A percentile compares a stretch with the other conserved stretches of the same genome.
Conservation (phyloP, 2,113 vertebrate species). For the Pelmatolapia mariae region DNA sequence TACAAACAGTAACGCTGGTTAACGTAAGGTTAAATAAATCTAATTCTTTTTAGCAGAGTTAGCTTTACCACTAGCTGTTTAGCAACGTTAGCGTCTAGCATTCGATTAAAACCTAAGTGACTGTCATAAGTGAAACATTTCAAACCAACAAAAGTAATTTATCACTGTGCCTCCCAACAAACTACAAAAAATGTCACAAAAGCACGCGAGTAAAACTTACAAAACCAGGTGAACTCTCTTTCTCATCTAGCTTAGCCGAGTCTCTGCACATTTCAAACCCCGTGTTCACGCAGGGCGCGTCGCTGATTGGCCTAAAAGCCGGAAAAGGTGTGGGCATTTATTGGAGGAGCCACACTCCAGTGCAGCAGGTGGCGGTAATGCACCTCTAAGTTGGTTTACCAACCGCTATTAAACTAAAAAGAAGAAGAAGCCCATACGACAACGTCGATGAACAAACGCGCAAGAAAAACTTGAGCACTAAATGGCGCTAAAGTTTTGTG, state of each 20-base stretch:
- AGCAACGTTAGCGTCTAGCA: background rate
- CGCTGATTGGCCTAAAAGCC: background rate
- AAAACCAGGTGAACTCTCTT: background rate
- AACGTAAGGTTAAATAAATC: background rate
- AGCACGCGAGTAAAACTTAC: background rate
- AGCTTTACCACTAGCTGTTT: background rate
- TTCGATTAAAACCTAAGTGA: background rate
- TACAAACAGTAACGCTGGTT: background rate
- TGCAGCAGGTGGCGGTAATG: background rate
- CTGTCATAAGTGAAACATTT: background rate
- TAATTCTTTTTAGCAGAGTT: background rate
- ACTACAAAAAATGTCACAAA: background rate
- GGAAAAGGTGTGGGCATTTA: background rate
- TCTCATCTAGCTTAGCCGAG: background rate
- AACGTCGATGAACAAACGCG: background rate
- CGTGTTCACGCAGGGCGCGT: rapidly evolving
- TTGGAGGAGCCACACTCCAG: background rate
- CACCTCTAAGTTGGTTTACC: background rate
- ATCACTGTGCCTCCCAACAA: background rate
- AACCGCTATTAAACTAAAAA: background rate
- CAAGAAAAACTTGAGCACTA: background rate
- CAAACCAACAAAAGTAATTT: background rate
- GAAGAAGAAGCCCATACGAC: background rate
- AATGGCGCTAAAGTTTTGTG: background rate
- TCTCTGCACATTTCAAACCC: background rate